Base-by-base conservation (phyloP, 2,797 vertebrate species). In the Austrolebias charrua region DNA sequence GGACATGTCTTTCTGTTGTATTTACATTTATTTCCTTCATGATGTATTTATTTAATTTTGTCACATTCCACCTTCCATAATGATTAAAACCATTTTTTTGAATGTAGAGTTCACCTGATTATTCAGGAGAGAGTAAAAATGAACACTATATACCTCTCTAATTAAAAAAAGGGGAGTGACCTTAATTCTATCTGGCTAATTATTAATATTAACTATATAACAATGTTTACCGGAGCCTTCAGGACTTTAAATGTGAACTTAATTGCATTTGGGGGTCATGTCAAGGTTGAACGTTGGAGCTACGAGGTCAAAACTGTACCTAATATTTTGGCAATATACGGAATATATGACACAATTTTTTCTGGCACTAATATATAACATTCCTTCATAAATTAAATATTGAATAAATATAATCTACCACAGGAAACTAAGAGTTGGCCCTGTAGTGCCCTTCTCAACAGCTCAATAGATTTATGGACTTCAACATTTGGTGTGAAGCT, bases 401-500 rank as follows among this genome's bases (percentile, higher is more conserved):
- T 47, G 35, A 31, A 49, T 45, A 60, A 54, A 67, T 33, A 6
- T 5, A 58, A 19, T 8, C 13, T 38, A 47, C 48, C 51, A 54
- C 16, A 20, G 29, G 45, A 42, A 33, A 48, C 31, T 50, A 28
- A 61, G 49, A 67, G 33, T 12, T 3, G 44, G 15, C 10, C 38
- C 19, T 6, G 9, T 53, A 69, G 42, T 12, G 9, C 38, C 50
- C 43, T 55, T 48, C 29, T 51, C 58, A 55, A 48, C 54, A 46
- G 13, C 52, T 73, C 43, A 40, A 71, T 57, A 61, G 62, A 81
- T 80, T 79, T 69, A 83, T 78, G 59, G 66, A 80, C 73, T 60
- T 52, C 47, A 66, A 18, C 61, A 18, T 29, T 70, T 56, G 11
- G 63, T 53, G 24, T 63, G 54, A 54, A 63, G 68, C 81, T 84